phyloP scores from a whole-genome alignment of 2,888 invertebrate species.

The Didymodactylos carnosus region DNA sequence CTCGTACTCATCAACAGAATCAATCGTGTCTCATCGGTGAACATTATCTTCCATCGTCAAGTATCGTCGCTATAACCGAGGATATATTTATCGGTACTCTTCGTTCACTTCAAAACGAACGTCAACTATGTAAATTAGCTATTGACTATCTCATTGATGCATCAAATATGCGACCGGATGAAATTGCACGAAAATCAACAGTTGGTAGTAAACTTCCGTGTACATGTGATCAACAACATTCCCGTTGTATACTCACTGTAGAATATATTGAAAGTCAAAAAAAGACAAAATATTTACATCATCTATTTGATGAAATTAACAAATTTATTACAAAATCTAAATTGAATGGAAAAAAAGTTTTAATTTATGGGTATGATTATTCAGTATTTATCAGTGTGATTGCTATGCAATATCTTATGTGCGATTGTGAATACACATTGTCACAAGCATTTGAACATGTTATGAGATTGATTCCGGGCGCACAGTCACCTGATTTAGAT shows the following conservation, averaged over 20 bases:
- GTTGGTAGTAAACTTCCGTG: slow-evolving; percentile 8
- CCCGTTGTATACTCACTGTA: not conserved
- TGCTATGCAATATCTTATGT: slow-evolving; percentile 12
- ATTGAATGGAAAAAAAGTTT: not conserved
- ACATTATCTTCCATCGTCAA: not conserved
- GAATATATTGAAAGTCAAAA: too few species aligned
- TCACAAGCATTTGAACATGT: not conserved
- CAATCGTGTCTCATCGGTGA: too few species aligned
- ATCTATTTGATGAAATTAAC: slow-evolving; percentile 9
- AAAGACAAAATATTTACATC: too few species aligned
- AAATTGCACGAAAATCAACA: not conserved
- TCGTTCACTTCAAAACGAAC: slow-evolving; percentile 4
- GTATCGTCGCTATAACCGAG: not conserved
- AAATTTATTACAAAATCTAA: slow-evolving; percentile 3
- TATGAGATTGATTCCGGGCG: not conserved
- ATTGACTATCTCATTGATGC: slow-evolving; percentile 10
- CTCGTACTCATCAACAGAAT: too few species aligned
- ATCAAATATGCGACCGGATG: slow-evolving; percentile 10
- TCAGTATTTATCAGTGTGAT: not conserved
- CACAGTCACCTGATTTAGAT: not conserved
- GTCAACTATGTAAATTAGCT: slow-evolving; percentile 6
- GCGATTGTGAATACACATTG: not conserved
- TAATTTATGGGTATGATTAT: slow-evolving; percentile 6
- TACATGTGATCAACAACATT: slow-evolving; percentile 5
- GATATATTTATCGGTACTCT: slow-evolving; percentile 5